Conservation (phyloP, 2,888 invertebrate genomes). For the Luperina nickerlii region DNA sequence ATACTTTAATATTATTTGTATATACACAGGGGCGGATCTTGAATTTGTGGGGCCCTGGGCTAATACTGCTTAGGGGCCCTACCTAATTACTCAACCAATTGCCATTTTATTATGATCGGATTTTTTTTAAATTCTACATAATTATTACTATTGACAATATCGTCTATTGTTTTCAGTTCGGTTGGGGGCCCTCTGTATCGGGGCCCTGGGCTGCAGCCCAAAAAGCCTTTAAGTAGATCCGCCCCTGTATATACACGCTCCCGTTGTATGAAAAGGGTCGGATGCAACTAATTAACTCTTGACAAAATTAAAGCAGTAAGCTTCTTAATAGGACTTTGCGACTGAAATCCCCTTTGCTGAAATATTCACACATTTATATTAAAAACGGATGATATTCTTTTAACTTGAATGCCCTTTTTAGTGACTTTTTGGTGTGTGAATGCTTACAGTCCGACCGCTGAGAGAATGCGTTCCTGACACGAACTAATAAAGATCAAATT, state of each 20-base stretch:
- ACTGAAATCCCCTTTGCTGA: constrained; percentile 38
- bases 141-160: no score
- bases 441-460: not conserved
- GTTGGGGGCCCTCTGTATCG: no score
- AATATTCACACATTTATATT: constrained; percentile 25
- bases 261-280: constrained; percentile 48
- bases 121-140: no score
- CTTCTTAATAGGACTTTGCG: constrained; percentile 51
- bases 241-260: constrained; percentile 29
- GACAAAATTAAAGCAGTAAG: constrained; percentile 57
- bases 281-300: constrained; percentile 57
- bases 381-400: constrained; percentile 22
- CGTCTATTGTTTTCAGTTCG: no score
- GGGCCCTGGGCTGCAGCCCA: no score
- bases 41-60: no score
- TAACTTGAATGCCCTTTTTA: not conserved
- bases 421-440: no score
- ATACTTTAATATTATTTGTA: constrained; percentile 25
- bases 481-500: not conserved
- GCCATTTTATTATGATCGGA: no score
- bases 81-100: no score
- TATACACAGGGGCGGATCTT: no score
- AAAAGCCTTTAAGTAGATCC: no score
- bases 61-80: no score
- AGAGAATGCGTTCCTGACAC: not conserved